A percentile compares a stretch with the other conserved stretches of the same genome.
Conservation (phyloP, 2,888 invertebrate species). For the Ornithoptera alexandrae region DNA sequence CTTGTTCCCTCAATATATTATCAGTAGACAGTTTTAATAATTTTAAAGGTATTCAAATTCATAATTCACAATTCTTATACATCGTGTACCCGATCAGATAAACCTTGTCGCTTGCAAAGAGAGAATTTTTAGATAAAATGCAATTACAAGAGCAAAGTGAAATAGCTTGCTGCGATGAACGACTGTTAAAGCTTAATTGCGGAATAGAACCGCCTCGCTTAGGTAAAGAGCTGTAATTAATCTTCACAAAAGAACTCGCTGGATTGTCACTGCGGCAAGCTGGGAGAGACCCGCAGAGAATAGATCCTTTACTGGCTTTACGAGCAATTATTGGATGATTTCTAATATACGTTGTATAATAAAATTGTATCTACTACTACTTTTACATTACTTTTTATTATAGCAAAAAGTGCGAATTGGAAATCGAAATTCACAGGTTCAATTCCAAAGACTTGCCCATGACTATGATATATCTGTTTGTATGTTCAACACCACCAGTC, state of each 20-base stretch:
- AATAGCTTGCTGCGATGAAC: slow-evolving; percentile 20
- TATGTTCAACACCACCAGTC: too few species aligned
- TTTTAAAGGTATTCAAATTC: too few species aligned
- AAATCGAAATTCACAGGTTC: too few species aligned
- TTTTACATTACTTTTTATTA: too few species aligned
- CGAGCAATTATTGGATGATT: slow-evolving; percentile 27
- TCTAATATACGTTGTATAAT: slow-evolving; percentile 2
- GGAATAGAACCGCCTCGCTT: slow-evolving; percentile 17
- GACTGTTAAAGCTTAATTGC: slow-evolving; percentile 20
- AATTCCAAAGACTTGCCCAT: too few species aligned
- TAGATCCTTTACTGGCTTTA: slow-evolving; percentile 9
- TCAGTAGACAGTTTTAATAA: too few species aligned
- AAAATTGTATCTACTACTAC: too few species aligned
- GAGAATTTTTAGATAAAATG: slow-evolving; percentile 14
- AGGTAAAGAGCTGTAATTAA: slow-evolving; percentile 24
- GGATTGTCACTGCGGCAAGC: slow-evolving; percentile 22
- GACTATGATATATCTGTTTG: too few species aligned
- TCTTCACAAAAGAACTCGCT: slow-evolving; percentile 12
- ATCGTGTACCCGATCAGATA: neutral
- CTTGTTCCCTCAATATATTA: too few species aligned
- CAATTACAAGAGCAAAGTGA: slow-evolving; percentile 20
- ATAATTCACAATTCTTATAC: neutral
- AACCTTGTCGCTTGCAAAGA: slow-evolving; percentile 1
- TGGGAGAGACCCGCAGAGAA: slow-evolving; percentile 8
- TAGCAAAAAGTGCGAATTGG: too few species aligned